Percentiles rank a stretch among this genome's conserved stretches.
These are phyloP conservation scores for Porites divaricata DNA, from an alignment of 92 coral and sea anemone genomes.

Conservation along the genomic window DNA sequence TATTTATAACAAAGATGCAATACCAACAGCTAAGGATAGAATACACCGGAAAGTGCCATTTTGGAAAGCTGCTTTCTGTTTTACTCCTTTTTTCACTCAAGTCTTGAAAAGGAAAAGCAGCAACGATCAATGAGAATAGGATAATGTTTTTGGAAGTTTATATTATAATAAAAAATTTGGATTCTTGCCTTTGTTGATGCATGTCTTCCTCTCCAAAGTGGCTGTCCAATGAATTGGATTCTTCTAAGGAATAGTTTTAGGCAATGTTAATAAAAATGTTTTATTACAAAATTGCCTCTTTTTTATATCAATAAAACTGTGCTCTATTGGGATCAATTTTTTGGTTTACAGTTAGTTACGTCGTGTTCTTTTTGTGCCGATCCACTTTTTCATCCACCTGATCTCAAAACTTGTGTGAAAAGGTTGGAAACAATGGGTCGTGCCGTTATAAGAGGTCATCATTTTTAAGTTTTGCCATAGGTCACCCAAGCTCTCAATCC, in stretches of 20 bases:
- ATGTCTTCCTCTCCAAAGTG: not conserved
- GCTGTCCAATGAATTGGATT: constrained; percentile 33
- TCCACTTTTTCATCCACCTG: too few relatives aligned
- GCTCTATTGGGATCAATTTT: not conserved
- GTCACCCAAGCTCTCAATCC: too few relatives aligned
- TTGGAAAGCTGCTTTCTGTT: not conserved
- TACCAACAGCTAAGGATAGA: not conserved
- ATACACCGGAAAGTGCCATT: constrained; percentile 4
- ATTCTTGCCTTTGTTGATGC: not conserved
- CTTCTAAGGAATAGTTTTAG: constrained; percentile 40
- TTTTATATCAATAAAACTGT: not conserved
- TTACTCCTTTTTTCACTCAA: not conserved
- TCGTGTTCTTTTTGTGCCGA: too few relatives aligned
- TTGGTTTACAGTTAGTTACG: too few relatives aligned
- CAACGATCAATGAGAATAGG: not conserved
- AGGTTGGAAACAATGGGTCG: too few relatives aligned
- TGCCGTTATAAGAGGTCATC: too few relatives aligned
- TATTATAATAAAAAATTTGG: not conserved
- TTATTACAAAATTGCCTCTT: not conserved
- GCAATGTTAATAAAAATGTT: constrained; percentile 47
- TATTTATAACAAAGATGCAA: constrained; percentile 29
- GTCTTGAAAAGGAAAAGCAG: not conserved
- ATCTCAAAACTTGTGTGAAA: too few relatives aligned
- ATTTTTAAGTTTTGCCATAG: too few relatives aligned
- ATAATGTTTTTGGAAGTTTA: not conserved